These are phyloP conservation scores for Misgurnus anguillicaudatus DNA, from an alignment of 2,113 vertebrate species.

Conservation along the genomic window DNA sequence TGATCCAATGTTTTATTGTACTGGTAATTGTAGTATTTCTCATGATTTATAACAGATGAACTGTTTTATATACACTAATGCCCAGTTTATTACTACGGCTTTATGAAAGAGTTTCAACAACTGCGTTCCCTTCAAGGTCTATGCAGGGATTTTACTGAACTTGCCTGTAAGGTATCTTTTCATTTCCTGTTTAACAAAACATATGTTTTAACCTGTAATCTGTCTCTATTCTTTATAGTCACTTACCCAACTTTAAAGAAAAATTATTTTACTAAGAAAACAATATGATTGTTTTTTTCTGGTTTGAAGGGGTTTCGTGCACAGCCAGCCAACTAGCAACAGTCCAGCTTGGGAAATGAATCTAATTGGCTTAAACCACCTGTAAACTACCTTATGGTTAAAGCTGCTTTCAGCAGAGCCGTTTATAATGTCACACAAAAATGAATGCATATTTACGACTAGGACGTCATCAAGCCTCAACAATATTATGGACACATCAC, in stretches of 20 bases:
- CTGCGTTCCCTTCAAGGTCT: background rate
- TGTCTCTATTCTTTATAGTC: background rate
- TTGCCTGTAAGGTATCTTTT: background rate
- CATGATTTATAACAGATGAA: background rate
- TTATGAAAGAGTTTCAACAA: conserved; percentile 15
- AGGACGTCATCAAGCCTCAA: background rate
- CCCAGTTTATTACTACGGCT: conserved; percentile 21
- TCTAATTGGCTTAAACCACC: too few relatives aligned
- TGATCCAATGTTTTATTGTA: conserved; percentile 3
- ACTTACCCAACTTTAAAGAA: too few relatives aligned
- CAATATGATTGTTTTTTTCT: too few relatives aligned
- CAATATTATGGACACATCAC: background rate
- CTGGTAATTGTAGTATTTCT: conserved; percentile 11
- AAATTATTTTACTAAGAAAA: too few relatives aligned
- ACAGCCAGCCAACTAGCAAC: too few relatives aligned
- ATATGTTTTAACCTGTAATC: background rate
- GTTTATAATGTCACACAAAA: too few relatives aligned
- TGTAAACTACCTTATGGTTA: too few relatives aligned
- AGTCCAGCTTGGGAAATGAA: too few relatives aligned
- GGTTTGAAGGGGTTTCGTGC: too few relatives aligned
- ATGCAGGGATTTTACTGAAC: background rate
- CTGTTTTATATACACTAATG: conserved; percentile 7
- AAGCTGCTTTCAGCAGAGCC: too few relatives aligned
- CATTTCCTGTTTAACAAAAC: conserved; percentile 11
- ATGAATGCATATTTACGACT: too few relatives aligned